A percentile compares a stretch with the other conserved stretches of the same genome.
Evolutionary conservation across 2,888 invertebrate genomes (phyloP).

Genomic region (Agrochola litura): DNA sequence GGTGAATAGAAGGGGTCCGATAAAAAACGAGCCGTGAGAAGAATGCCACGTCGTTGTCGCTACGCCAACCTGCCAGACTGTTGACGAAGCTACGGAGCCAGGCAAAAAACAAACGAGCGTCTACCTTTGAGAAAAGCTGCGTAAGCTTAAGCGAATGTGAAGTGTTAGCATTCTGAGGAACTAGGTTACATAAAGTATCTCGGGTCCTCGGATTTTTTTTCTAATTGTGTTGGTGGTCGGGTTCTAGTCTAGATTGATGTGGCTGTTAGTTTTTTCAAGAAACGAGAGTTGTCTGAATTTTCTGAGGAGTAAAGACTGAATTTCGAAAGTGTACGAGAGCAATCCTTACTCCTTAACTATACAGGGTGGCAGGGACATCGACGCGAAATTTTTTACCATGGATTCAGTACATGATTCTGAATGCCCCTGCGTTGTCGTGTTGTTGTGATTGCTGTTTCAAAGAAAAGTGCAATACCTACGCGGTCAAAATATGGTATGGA

Average conservation of each 20-base stretch:
- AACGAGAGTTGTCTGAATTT: not conserved
- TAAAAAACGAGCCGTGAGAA: constrained; percentile 53
- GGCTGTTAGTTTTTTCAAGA: not conserved
- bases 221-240: constrained; percentile 4
- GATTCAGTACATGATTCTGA: no score
- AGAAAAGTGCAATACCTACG: no score
- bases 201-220: not conserved
- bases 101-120: constrained; percentile 36
- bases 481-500: no score
- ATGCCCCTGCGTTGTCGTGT: no score
- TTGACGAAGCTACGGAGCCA: constrained; percentile 15
- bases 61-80: constrained; percentile 33
- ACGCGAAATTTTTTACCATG: no score
- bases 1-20: constrained; percentile 37
- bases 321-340: not conserved
- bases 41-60: constrained; percentile 40
- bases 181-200: constrained; percentile 17
- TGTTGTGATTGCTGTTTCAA: no score
- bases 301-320: not conserved
- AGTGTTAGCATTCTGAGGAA: constrained; percentile 35
- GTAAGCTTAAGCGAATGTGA: constrained; percentile 21
- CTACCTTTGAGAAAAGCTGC: constrained; percentile 23
- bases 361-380: no score
- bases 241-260: not conserved
- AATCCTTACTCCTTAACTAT: no score